phyloP scores from a whole-genome alignment of 2,113 vertebrate genomes.

The Lamprologus tigripictilis region DNA sequence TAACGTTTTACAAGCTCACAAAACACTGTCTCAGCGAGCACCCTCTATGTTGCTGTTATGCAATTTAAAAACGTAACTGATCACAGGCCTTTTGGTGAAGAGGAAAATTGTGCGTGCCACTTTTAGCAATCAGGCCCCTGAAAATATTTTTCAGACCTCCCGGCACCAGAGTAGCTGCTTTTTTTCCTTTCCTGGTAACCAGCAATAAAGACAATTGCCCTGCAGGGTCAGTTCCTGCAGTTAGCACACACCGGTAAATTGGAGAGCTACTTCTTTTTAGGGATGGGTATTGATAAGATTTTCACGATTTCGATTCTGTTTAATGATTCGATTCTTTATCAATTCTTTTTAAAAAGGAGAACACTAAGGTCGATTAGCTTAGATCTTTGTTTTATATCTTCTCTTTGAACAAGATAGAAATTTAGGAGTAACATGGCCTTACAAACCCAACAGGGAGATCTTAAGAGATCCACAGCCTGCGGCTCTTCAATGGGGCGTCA shows the following conservation, averaged over 20 bases:
- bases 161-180: neutral
- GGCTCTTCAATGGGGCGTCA: fast-evolving
- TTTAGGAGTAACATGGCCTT: too few relatives aligned
- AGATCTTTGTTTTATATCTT: too few relatives aligned
- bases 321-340: too few relatives aligned
- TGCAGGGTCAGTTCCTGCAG: neutral
- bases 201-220: fast-evolving
- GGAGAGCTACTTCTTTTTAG: neutral
- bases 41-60: neutral
- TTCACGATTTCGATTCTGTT: too few relatives aligned
- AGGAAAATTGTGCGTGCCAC: fast-evolving
- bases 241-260: fast-evolving
- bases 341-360: too few relatives aligned
- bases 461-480: too few relatives aligned
- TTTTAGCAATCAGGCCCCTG: neutral
- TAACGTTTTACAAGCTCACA: neutral
- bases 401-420: too few relatives aligned
- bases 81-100: neutral
- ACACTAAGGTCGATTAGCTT: fast-evolving
- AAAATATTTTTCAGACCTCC: neutral
- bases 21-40: fast-evolving
- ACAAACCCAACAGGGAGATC: too few relatives aligned
- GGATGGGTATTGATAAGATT: too few relatives aligned
- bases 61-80: neutral
- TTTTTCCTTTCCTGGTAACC: fast-evolving